Conservation (phyloP, 2,797 vertebrate genomes). For the Sebastes hubbsi region DNA sequence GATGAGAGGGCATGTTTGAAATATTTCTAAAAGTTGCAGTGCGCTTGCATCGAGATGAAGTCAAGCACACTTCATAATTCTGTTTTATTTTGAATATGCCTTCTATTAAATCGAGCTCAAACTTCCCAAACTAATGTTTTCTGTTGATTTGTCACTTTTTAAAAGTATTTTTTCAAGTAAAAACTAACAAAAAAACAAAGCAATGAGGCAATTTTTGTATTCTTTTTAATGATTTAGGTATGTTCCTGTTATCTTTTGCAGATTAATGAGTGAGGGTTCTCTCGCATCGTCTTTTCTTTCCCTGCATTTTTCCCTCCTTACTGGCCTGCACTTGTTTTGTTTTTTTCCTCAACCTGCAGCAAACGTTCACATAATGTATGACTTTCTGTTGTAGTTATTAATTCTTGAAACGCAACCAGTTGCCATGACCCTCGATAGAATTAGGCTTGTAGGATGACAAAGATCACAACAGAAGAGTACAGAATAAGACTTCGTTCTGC, state of each 20-base stretch:
- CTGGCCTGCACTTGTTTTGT: neutral
- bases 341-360: neutral
- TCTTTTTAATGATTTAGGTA: conserved; percentile 61
- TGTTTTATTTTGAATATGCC: neutral
- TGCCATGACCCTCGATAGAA: neutral
- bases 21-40: neutral
- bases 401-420: neutral
- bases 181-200: conserved; percentile 72
- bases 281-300: conserved; percentile 5
- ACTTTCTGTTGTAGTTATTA: neutral
- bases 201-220: conserved; percentile 72
- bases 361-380: neutral
- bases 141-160: conserved; percentile 84
- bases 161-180: conserved; percentile 87
- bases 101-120: neutral
- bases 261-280: conserved; percentile 10
- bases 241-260: conserved; percentile 27
- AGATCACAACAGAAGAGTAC: neutral
- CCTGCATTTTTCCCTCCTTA: neutral
- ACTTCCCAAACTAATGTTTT: conserved; percentile 62
- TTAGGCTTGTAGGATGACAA: neutral
- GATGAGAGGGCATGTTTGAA: conserved; percentile 6
- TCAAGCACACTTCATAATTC: neutral
- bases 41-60: neutral
- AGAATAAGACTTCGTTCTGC: neutral